Evolutionary conservation across 2,113 vertebrate genomes (phyloP).

Genomic region (Daboia siamensis): DNA sequence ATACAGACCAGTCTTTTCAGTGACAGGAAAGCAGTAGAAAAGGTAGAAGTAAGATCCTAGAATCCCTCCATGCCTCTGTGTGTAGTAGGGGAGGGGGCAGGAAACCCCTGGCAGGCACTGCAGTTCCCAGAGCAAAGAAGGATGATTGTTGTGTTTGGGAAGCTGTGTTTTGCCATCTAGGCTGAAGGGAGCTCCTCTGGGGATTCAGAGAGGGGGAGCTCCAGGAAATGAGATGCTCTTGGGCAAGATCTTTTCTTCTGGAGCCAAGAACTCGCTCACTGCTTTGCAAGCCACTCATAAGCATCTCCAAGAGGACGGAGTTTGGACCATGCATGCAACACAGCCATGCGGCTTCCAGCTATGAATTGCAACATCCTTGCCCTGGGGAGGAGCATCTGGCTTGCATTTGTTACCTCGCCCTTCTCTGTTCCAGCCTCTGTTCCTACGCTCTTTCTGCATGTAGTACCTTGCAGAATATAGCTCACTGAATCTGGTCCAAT

Average conservation of each 20-base stretch:
- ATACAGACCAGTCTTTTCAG: neutral
- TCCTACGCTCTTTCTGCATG: neutral
- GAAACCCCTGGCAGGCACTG: neutral
- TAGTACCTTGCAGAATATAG: neutral
- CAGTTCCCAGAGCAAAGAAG: neutral
- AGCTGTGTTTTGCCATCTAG: conserved; percentile 16
- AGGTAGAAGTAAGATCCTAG: neutral
- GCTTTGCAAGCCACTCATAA: conserved; percentile 3
- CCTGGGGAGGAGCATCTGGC: neutral
- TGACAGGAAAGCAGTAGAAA: neutral
- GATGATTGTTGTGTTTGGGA: neutral
- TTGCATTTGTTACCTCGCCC: neutral
- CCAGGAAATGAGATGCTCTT: conserved; percentile 10
- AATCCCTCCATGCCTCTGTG: neutral
- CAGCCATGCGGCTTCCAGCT: neutral
- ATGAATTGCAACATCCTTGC: neutral
- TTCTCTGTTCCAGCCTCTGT: neutral
- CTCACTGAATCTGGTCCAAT: neutral
- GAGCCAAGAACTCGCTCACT: conserved; percentile 9
- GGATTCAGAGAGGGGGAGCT: neutral
- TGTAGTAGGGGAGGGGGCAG: neutral
- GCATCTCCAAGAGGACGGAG: conserved; percentile 19
- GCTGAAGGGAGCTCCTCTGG: neutral
- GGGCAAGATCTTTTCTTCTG: conserved; percentile 26
- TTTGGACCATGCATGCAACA: conserved; percentile 10